A percentile compares a stretch with the other conserved stretches of the same genome.
Conservation (phyloP, 1,140 invertebrate genomes). For the Tribolium madens region DNA sequence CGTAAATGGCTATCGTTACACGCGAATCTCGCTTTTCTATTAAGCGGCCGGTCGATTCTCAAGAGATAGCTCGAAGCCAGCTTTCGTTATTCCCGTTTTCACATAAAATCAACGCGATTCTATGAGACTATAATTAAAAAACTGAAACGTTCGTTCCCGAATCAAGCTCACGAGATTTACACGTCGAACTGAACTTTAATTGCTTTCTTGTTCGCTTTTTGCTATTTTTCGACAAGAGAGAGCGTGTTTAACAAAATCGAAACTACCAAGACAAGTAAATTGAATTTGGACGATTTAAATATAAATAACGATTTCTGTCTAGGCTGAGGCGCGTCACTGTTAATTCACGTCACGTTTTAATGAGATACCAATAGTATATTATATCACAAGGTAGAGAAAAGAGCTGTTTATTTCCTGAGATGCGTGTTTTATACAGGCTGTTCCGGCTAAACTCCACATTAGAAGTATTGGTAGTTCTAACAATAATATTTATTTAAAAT, state of each 20-base stretch:
- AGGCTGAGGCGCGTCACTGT: conserved; percentile 5
- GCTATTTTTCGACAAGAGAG: background rate
- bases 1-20: conserved; percentile 52
- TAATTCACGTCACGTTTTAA: too few relatives aligned
- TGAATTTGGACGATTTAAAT: conserved; percentile 18
- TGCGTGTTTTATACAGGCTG: too few relatives aligned
- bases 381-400: too few relatives aligned
- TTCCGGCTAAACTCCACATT: too few relatives aligned
- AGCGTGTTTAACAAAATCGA: conserved; percentile 25
- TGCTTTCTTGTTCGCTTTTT: background rate
- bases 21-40: conserved; percentile 54
- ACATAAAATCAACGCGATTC: conserved; percentile 27
- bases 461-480: too few relatives aligned
- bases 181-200: conserved; percentile 16
- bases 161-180: background rate
- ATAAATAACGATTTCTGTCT: conserved; percentile 35
- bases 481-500: too few relatives aligned
- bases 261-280: conserved; percentile 22
- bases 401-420: too few relatives aligned
- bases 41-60: conserved; percentile 47
- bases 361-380: too few relatives aligned
- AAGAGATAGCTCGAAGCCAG: conserved; percentile 33
- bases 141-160: background rate
- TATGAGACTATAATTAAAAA: conserved; percentile 13
- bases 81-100: conserved; percentile 2